A percentile compares a stretch with the other conserved stretches of the same genome.
Conservation (phyloP, 2,797 vertebrate genomes). For the Bradypodion pumilum region DNA sequence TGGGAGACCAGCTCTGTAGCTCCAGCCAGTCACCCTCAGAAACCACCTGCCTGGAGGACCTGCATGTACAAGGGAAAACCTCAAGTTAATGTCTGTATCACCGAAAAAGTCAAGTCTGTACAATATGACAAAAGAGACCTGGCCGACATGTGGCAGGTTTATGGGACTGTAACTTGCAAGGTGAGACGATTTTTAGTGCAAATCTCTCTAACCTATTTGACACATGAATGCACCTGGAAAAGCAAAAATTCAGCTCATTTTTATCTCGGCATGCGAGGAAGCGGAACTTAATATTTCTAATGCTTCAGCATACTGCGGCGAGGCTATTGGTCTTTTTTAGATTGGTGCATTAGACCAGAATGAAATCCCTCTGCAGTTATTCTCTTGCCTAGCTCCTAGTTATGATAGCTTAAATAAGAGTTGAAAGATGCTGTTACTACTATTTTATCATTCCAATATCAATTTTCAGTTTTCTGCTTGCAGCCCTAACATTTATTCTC, state of each 20-base stretch:
- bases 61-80: constrained; percentile 85
- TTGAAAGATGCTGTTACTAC: constrained; percentile 2
- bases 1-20: constrained; percentile 67
- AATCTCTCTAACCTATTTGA: constrained; percentile 28
- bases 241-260: constrained; percentile 32
- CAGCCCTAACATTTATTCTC: neutral
- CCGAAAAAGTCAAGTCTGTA: constrained; percentile 91
- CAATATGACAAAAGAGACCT: constrained; percentile 86
- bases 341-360: neutral
- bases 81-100: constrained; percentile 83
- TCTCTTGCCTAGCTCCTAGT: neutral
- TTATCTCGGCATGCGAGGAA: constrained; percentile 13
- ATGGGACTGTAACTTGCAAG: constrained; percentile 91
- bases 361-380: neutral
- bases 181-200: constrained; percentile 73
- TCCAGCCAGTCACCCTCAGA: constrained; percentile 75
- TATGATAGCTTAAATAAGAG: neutral
- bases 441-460: neutral
- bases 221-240: constrained; percentile 23
- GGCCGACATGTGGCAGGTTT: constrained; percentile 92
- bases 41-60: constrained; percentile 90
- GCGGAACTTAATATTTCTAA: constrained; percentile 28
- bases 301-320: constrained; percentile 7
- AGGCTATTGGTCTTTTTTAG: neutral
- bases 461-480: neutral